phyloP scores from a whole-genome alignment of 2,113 vertebrate species.

The Sclerurus mexicanus region DNA sequence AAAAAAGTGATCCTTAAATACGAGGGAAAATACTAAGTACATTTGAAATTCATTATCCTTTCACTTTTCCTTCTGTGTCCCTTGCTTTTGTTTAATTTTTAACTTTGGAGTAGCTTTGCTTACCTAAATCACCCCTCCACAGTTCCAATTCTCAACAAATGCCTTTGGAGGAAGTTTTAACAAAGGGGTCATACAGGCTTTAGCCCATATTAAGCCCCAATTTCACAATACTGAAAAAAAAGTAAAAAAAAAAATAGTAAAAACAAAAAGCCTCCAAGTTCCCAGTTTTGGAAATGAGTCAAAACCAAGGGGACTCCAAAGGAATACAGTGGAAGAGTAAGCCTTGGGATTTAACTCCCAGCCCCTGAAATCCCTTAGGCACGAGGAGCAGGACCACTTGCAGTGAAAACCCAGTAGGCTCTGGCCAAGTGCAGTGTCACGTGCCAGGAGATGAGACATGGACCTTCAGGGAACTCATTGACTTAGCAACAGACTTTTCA shows the following conservation, averaged over 20 bases:
- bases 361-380: not conserved
- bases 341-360: not conserved
- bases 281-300: not conserved
- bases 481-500: not conserved
- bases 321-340: not conserved
- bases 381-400: not conserved
- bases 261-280: not conserved
- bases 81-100: not conserved
- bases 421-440: not conserved
- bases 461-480: not conserved
- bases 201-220: not conserved
- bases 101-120: not conserved
- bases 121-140: not conserved
- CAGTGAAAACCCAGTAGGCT: not conserved
- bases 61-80: not conserved
- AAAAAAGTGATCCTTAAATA: not conserved
- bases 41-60: not conserved
- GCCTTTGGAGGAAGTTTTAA: not conserved
- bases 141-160: not conserved
- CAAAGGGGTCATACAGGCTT: not conserved
- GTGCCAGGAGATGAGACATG: not conserved
- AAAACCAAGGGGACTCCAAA: not conserved
- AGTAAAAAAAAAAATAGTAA: not conserved
- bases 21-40: not conserved
- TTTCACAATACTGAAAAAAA: not conserved